Evolutionary conservation across 64 coral and sea anemone genomes (phyloP).

Genomic region (Exaiptasia diaphana): DNA sequence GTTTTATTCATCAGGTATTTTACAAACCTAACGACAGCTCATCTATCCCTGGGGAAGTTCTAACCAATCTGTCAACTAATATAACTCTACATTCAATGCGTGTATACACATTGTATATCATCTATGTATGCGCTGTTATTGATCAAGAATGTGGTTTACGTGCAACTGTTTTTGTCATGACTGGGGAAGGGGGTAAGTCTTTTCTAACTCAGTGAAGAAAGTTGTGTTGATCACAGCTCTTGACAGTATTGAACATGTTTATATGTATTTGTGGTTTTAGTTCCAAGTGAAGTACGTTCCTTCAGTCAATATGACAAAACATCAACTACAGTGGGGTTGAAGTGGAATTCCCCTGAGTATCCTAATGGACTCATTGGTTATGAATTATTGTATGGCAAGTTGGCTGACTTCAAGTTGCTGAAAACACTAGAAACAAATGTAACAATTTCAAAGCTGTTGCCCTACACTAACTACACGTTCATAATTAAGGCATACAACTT

Average conservation of each 20-base stretch:
- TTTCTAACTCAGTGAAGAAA: not conserved
- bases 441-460: conserved; percentile 9
- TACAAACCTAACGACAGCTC: not conserved
- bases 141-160: conserved; percentile 22
- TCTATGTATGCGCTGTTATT: conserved; percentile 44
- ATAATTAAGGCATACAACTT: conserved; percentile 65
- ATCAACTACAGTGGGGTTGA: conserved; percentile 2
- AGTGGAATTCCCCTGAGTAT: conserved; percentile 30
- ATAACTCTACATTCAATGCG: not conserved
- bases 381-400: not conserved
- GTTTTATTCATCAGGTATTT: conserved; percentile 17
- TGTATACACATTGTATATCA: conserved; percentile 42
- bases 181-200: conserved; percentile 65
- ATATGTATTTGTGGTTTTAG: too few species aligned
- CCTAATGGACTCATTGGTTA: conserved; percentile 71
- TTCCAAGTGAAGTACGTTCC: not conserved
- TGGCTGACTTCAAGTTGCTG: not conserved
- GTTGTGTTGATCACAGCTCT: too few species aligned
- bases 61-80: not conserved
- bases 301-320: not conserved
- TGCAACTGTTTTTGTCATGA: not conserved
- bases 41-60: not conserved
- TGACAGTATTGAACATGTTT: too few species aligned
- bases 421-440: too few species aligned
- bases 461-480: conserved; percentile 51